Conservation (phyloP, 92 coral and sea anemone species). For the Pocillopora grandis region DNA sequence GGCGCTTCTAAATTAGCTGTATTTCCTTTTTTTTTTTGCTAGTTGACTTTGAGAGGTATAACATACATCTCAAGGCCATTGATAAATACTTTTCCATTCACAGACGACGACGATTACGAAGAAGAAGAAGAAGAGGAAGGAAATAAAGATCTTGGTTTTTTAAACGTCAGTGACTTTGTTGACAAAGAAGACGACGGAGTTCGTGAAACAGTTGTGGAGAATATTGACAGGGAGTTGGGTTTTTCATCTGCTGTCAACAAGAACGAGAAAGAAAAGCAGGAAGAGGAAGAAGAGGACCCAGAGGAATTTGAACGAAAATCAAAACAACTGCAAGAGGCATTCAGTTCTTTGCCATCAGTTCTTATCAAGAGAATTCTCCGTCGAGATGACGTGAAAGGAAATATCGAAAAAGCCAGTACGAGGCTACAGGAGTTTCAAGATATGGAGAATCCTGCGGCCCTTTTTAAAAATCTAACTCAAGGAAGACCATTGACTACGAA, state of each 20-base stretch:
- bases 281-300: background rate
- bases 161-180: background rate
- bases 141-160: background rate
- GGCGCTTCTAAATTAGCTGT: too few relatives aligned
- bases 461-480: background rate
- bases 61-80: too few relatives aligned
- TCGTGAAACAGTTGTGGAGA: background rate
- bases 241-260: background rate
- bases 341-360: background rate
- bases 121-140: too few relatives aligned
- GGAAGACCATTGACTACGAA: background rate
- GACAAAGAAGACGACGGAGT: background rate
- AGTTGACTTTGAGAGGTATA: too few relatives aligned
- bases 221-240: background rate
- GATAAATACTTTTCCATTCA: too few relatives aligned
- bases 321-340: background rate
- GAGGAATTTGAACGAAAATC: background rate
- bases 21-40: too few relatives aligned
- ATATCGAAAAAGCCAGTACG: background rate
- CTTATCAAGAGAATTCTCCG: conserved; percentile 4
- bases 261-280: background rate
- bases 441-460: background rate
- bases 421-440: conserved; percentile 19
- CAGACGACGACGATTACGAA: too few relatives aligned
- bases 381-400: conserved; percentile 10